Evolutionary conservation across 2,888 invertebrate species (phyloP).

Genomic region (Acanthosoma haemorrhoidale): DNA sequence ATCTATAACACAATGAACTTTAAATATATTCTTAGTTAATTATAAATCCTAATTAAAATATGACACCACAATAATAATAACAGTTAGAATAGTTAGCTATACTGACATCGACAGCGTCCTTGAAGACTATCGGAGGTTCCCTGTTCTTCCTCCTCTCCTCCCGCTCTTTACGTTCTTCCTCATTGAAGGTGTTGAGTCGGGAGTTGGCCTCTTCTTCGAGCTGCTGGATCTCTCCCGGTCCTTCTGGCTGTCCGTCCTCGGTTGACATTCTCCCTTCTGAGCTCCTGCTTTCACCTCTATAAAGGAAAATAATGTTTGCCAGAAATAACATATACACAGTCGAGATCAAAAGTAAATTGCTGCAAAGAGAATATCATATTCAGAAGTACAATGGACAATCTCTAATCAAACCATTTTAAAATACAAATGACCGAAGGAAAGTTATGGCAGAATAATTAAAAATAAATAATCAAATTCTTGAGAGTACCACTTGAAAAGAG

Average conservation of each 20-base stretch:
- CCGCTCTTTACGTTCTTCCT: slow-evolving; percentile 58
- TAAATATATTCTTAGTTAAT: too few relatives aligned
- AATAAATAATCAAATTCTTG: too few relatives aligned
- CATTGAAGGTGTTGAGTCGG: slow-evolving; percentile 47
- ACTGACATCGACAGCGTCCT: slow-evolving; percentile 64
- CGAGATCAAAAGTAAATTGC: not conserved
- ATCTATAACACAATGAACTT: too few relatives aligned
- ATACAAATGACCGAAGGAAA: too few relatives aligned
- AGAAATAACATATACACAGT: not conserved
- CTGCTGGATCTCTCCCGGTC: not conserved
- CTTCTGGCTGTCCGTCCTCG: not conserved
- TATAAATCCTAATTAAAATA: too few relatives aligned
- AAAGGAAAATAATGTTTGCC: not conserved
- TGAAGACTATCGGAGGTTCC: slow-evolving; percentile 76
- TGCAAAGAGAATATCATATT: not conserved
- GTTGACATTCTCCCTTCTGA: slow-evolving; percentile 10
- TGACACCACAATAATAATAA: not conserved
- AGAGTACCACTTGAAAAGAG: too few relatives aligned
- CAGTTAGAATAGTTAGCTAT: not conserved
- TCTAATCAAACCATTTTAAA: too few relatives aligned
- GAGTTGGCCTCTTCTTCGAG: slow-evolving; percentile 22
- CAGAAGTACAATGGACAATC: too few relatives aligned
- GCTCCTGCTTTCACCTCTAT: not conserved
- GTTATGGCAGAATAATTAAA: too few relatives aligned
- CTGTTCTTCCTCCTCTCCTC: slow-evolving; percentile 67